Evolutionary conservation across 2,888 invertebrate species (phyloP).

Genomic region (Myopa tessellatipennis): DNA sequence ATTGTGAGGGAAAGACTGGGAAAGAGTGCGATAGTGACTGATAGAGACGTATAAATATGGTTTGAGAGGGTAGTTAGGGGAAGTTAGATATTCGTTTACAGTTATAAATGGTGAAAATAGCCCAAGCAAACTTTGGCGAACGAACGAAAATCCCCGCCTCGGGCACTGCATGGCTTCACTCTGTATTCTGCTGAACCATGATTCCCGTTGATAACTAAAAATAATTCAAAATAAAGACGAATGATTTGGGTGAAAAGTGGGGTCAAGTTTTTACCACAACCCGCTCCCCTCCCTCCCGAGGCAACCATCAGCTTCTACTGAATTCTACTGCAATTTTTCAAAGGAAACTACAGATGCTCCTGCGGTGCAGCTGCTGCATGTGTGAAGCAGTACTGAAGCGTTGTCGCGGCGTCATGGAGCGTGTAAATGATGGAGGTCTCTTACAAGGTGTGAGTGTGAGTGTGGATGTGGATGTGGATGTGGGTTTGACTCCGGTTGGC

Average conservation of each 20-base stretch:
- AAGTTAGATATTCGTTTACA: too few species aligned
- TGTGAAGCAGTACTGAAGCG: too few species aligned
- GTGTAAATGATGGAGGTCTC: not conserved
- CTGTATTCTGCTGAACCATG: conserved; percentile 1
- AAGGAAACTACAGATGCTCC: not conserved
- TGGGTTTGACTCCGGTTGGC: not conserved
- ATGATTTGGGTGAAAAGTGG: not conserved
- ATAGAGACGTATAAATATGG: too few species aligned
- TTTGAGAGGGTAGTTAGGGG: too few species aligned
- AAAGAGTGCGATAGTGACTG: too few species aligned
- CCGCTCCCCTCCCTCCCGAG: too few species aligned
- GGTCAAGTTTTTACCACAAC: not conserved
- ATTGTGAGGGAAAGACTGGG: too few species aligned
- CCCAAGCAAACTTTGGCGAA: not conserved
- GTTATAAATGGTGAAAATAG: not conserved
- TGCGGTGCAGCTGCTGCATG: not conserved
- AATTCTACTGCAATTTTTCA: conserved; percentile 1
- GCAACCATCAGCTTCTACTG: not conserved
- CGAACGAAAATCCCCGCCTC: not conserved
- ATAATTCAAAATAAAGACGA: not conserved
- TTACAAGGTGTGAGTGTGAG: not conserved
- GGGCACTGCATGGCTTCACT: not conserved
- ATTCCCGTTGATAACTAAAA: not conserved
- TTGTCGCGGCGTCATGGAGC: not conserved
- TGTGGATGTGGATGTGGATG: not conserved